These are phyloP conservation scores for Nephrotoma guestfalica DNA, from an alignment of 2,888 invertebrate genomes.

Conservation along the genomic window DNA sequence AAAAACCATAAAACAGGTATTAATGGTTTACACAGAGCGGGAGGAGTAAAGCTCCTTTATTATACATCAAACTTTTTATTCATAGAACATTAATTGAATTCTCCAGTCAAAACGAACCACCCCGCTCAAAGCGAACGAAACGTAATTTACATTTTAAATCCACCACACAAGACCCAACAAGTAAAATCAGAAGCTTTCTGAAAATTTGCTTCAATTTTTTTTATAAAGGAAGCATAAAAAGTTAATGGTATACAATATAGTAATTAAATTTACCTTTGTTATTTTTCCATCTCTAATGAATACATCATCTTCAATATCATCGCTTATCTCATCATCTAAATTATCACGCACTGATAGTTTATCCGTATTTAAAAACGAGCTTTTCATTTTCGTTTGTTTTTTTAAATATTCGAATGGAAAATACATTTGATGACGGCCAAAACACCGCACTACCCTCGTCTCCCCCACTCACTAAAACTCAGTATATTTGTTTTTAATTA, in stretches of 20 bases:
- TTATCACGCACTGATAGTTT: conserved; percentile 50
- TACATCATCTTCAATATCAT: conserved; percentile 64
- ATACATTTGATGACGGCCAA: not conserved
- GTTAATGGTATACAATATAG: not conserved
- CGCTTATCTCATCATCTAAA: conserved; percentile 54
- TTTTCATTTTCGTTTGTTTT: conserved; percentile 1
- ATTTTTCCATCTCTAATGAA: conserved; percentile 58
- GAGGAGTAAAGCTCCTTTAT: not conserved
- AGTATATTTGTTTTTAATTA: not conserved
- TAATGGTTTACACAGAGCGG: not conserved
- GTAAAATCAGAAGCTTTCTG: not conserved
- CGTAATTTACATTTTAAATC: not conserved
- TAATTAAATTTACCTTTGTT: conserved; percentile 34
- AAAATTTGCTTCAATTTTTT: not conserved
- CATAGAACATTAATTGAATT: not conserved
- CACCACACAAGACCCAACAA: not conserved
- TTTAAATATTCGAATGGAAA: conserved; percentile 3
- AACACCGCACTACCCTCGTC: not conserved
- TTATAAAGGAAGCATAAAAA: not conserved
- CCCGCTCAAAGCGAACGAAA: not conserved
- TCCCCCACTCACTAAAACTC: not conserved
- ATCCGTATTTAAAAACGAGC: conserved; percentile 42
- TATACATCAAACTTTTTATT: not conserved
- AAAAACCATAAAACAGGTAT: not conserved
- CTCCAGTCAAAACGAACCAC: not conserved